Base-by-base conservation (phyloP, 2,888 invertebrate species). In the Ernsta delagoae region DNA sequence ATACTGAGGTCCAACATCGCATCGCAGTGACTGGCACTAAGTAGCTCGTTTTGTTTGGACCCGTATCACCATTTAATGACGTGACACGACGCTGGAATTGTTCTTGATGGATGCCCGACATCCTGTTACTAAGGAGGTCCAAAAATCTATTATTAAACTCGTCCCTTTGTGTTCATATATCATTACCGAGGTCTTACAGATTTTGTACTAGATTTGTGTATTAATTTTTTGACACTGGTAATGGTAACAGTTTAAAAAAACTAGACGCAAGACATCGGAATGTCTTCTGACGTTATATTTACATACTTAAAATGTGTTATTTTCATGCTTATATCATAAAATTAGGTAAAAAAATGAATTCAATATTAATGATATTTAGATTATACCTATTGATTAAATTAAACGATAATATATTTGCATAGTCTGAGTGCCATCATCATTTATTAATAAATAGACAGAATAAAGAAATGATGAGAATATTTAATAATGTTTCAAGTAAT, bases 31-130 rank as follows among this genome's bases (percentile, higher is more conserved):
- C 76, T 76, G 72, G 77, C 75, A 73, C 66, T 68, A 72, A 70
- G 70, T 65, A 61, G 70, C 67, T 72, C 72, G 73, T 71, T 72
- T 70, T 72, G 72, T 72, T 72, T 70, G 71, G 68, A 76, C 78
- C 79, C 78, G 77, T 78, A 78, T 81, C 80, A 81, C 79, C 77
- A 78, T 79, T 79, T 81, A 81, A 81, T 81, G 79, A 80, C 79
- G 78, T 80, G 81, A 81, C 80, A 76, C 75, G 76, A 74, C 79
- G 76, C 54, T 72, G 70, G 74, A 73, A 74, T 76, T 74, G 75
- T 75, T 75, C 77, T 75, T 75, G 75, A 75, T 75, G 71, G 74
- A 75, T 74, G 72, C 66, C 68, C 64, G 69, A 63, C 69, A 59
- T 59, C 70, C 41, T 31, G 48, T 6, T 41, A 70, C 50, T 66